Conservation (phyloP, 2,888 invertebrate species). For the Drosophila kambysellisi region DNA sequence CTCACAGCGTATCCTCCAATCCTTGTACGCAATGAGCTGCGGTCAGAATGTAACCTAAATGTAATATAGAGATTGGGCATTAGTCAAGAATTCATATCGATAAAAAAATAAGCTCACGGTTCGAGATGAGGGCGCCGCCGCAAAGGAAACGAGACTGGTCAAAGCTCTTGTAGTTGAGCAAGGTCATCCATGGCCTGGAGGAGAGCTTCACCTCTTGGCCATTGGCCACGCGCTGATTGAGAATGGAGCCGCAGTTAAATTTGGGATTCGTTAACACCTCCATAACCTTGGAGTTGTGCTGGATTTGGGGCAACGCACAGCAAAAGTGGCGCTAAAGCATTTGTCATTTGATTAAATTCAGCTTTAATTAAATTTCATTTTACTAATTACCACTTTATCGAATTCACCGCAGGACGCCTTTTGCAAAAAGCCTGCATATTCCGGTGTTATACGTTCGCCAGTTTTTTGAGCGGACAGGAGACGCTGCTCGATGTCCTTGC, state of each 20-base stretch:
- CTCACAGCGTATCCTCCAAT: slow-evolving; percentile 64
- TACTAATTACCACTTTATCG: slow-evolving; percentile 49
- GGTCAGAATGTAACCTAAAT: slow-evolving; percentile 71
- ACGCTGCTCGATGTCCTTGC: slow-evolving; percentile 57
- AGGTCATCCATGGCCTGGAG: slow-evolving; percentile 76
- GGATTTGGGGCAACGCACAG: slow-evolving; percentile 63
- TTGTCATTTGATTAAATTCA: neutral
- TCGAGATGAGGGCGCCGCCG: slow-evolving; percentile 71
- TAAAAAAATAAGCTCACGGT: slow-evolving; percentile 45
- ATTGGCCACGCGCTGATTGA: slow-evolving; percentile 65
- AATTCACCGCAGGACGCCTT: slow-evolving; percentile 60
- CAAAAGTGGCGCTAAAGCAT: slow-evolving; percentile 70
- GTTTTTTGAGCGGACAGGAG: slow-evolving; percentile 37
- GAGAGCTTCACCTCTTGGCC: slow-evolving; percentile 72
- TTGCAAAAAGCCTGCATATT: slow-evolving; percentile 50
- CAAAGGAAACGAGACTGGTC: slow-evolving; percentile 61
- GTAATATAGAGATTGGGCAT: neutral
- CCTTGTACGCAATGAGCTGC: slow-evolving; percentile 74
- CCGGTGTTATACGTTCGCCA: slow-evolving; percentile 30
- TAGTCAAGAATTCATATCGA: neutral
- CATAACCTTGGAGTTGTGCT: slow-evolving; percentile 72
- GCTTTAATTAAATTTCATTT: neutral
- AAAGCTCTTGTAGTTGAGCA: slow-evolving; percentile 63
- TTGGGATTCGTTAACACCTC: slow-evolving; percentile 35
- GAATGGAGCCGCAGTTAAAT: slow-evolving; percentile 61